Conservation (phyloP, 64 coral and sea anemone species). For the Stylophora pistillata region DNA sequence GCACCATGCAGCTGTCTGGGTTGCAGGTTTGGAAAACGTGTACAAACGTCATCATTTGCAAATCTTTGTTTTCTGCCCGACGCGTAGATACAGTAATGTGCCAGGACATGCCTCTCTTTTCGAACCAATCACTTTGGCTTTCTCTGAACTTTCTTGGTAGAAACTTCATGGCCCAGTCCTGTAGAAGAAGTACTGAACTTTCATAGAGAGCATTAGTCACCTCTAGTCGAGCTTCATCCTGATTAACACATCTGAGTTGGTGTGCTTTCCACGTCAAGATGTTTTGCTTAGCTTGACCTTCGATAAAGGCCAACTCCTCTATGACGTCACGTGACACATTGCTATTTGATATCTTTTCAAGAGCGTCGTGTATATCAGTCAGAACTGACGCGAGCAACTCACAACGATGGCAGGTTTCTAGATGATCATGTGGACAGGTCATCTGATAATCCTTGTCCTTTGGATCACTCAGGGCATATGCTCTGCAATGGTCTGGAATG, state of each 20-base stretch:
- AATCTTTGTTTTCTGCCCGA: neutral
- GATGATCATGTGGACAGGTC: conserved; percentile 4
- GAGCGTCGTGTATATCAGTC: neutral
- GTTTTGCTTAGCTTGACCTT: neutral
- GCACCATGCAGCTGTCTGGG: conserved; percentile 29
- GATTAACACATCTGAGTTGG: conserved; percentile 25
- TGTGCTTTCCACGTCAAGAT: conserved; percentile 38
- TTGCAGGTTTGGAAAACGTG: conserved; percentile 36
- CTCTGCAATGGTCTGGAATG: conserved; percentile 5
- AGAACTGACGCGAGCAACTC: neutral
- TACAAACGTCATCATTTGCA: conserved; percentile 35
- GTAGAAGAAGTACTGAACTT: neutral
- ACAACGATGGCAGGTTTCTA: neutral
- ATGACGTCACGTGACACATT: too few species aligned
- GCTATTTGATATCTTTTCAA: conserved; percentile 2
- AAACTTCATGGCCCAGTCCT: conserved; percentile 56
- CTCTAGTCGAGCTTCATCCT: conserved; percentile 34
- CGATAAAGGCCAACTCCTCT: too few species aligned
- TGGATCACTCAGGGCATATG: conserved; percentile 24
- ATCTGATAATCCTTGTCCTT: neutral
- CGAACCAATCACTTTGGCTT: conserved; percentile 31
- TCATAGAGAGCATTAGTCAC: neutral
- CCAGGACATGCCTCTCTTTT: conserved; percentile 27
- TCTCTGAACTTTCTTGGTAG: conserved; percentile 16
- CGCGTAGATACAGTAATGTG: conserved; percentile 27